Base-by-base conservation (phyloP, 1,140 invertebrate genomes). In the Monochamus saltuarius region DNA sequence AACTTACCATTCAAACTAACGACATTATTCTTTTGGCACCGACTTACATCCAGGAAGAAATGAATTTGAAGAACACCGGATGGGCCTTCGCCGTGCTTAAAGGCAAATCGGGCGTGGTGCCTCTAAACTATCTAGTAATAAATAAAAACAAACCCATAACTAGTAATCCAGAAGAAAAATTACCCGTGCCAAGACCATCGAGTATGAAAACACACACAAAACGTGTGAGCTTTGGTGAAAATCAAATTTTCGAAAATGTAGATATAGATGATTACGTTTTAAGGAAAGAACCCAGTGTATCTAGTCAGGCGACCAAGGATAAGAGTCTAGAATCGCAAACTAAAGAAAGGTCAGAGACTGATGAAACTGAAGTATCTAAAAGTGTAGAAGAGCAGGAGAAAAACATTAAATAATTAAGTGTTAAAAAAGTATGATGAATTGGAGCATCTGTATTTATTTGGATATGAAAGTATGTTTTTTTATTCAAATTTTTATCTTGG, bases 21-120 rank as follows among this genome's bases (percentile, higher is more conserved):
- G 89, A 95, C 71, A 83, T 86, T 45, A 78, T 97, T 2, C 82
- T 83, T 52, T 77, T 98, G 17, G 94, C 94, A 1, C 94, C 94
- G 0, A 87, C 89, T 73, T 84, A 88, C 70, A 77, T 92, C 9
- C 93, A 96, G 75, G 87, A 89, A 62, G 83, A 82, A 58, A 74
- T 74, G 64, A 81, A 80, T 67, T 77, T 82, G 8, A 84, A 70
- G 71, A 85, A 85, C 66, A 83, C 87, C 1, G 89, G 89, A n/a
- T 91, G 89, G 89, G 83, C 85, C 4, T 81, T 85, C 75, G 90
- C 87, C 0, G 83, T 87, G 4, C 77, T 82, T 43, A 87, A 94
- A 75, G 84, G 83, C 40, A 62, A 67, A 55, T 84, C 79, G 34
- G 93, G 92, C 2, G 75, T 94, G 0, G 82, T 95, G 45, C 93